These are phyloP conservation scores for Thalassarche chlororhynchos DNA, from an alignment of 2,113 vertebrate genomes.

Conservation along the genomic window DNA sequence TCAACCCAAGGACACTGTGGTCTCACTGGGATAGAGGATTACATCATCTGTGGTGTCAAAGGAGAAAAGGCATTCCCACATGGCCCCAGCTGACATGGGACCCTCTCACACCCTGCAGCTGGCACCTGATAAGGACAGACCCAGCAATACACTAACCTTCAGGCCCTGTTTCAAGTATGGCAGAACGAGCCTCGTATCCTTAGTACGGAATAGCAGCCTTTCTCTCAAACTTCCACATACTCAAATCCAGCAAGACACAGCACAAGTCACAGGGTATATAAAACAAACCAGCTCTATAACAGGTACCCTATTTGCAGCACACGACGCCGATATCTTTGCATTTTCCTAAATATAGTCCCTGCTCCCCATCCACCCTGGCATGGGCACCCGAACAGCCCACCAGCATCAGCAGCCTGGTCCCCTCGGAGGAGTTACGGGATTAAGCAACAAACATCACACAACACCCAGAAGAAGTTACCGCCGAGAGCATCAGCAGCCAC, in stretches of 20 bases:
- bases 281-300: neutral
- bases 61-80: neutral
- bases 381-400: neutral
- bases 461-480: neutral
- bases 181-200: neutral
- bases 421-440: neutral
- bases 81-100: neutral
- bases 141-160: neutral
- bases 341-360: neutral
- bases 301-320: neutral
- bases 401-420: neutral
- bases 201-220: neutral
- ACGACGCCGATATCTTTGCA: fast-evolving
- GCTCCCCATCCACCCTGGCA: neutral
- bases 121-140: neutral
- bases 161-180: neutral
- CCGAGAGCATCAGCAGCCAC: neutral
- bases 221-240: neutral
- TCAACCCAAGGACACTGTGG: neutral
- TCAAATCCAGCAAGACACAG: neutral
- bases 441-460: neutral
- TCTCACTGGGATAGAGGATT: neutral
- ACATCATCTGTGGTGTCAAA: neutral
- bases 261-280: neutral
- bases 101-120: neutral